Evolutionary conservation across 2,797 vertebrate species (phyloP).

Genomic region (Periophthalmus magnuspinnatus): DNA sequence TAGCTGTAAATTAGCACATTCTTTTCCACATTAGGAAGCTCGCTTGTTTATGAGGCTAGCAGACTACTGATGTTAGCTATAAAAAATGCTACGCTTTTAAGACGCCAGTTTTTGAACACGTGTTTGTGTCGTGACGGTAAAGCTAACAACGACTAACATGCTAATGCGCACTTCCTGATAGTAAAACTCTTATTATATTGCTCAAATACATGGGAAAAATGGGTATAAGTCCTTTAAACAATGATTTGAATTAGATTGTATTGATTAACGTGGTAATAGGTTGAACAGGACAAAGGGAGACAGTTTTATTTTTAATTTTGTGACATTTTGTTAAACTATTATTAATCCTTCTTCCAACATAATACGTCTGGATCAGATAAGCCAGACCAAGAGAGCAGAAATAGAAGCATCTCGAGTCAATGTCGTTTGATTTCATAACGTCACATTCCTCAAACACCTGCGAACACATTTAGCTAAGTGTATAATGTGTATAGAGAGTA

Average conservation of each 20-base stretch:
- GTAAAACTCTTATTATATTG: no score
- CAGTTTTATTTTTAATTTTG: not conserved
- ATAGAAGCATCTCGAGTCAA: not conserved
- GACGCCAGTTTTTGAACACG: no score
- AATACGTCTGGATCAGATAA: not conserved
- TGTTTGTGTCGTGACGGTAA: no score
- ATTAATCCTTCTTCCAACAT: not conserved
- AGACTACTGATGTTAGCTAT: not conserved
- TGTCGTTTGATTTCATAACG: not conserved
- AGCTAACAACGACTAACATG: no score
- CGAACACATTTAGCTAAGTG: no score
- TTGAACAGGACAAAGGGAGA: not conserved
- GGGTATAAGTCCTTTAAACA: no score
- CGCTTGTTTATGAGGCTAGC: not conserved
- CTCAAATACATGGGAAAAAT: no score
- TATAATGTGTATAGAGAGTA: no score
- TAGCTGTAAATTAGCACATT: slow-evolving; percentile 3
- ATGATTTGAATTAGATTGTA: no score
- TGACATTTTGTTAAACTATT: not conserved
- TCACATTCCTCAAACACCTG: not conserved
- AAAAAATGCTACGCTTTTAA: not conserved
- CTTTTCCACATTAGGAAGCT: slow-evolving; percentile 2
- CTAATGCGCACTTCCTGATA: no score
- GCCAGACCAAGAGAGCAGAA: not conserved
- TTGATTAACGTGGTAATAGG: no score